Conservation (phyloP, 1,140 invertebrate species). For the Aricia agestis region DNA sequence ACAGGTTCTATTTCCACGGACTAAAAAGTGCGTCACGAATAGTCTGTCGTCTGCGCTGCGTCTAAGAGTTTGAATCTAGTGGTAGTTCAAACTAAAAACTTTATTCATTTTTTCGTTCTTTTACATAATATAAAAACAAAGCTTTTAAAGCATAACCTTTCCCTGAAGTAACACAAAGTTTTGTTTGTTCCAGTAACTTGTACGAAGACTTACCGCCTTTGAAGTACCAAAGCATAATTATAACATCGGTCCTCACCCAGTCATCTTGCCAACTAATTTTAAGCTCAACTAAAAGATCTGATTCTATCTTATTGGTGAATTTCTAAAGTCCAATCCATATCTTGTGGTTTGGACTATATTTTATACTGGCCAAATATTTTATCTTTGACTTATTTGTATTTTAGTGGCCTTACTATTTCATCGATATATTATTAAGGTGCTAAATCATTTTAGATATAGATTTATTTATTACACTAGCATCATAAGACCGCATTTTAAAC, state of each 20-base stretch:
- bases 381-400: slow-evolving; percentile 22
- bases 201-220: slow-evolving; percentile 24
- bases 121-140: no score
- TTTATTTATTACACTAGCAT: slow-evolving; percentile 11
- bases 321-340: not conserved
- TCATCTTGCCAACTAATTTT: slow-evolving; percentile 27
- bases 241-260: slow-evolving; percentile 29
- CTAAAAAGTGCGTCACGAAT: no score
- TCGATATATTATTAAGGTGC: slow-evolving; percentile 2
- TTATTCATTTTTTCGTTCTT: no score
- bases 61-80: no score
- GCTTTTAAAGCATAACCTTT: no score
- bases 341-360: not conserved
- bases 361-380: slow-evolving; percentile 24
- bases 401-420: not conserved
- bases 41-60: no score
- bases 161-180: no score
- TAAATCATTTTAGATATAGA: slow-evolving; percentile 12
- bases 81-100: no score
- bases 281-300: slow-evolving; percentile 18
- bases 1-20: no score
- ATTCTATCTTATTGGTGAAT: slow-evolving; percentile 16
- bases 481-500: not conserved
- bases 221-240: slow-evolving; percentile 48
- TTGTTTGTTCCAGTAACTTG: slow-evolving; percentile 42